Base-by-base conservation (phyloP, 2,888 invertebrate genomes). In the Melanargia galathea region DNA sequence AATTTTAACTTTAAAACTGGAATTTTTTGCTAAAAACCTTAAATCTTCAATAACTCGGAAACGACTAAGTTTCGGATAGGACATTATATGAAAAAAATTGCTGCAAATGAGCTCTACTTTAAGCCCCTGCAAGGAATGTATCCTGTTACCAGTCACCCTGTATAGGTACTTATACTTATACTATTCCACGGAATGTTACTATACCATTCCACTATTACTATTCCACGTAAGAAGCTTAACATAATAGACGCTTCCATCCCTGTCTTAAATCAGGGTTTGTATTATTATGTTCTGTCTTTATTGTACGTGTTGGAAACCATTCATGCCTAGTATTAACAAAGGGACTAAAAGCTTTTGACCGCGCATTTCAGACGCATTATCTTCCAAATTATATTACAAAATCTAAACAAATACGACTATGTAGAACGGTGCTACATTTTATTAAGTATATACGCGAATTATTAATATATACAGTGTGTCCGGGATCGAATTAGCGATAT, bases 271-370 rank as follows among this genome's bases (percentile, higher is more conserved):
- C 10, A 30, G 30, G 51, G 51, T 30, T 51, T 18, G 18, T 33
- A 20, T 51, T 20, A 33, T 51, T 33, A 51, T 33, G 18, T 33
- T 30, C 49, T 1, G 5, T 18, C 33, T 33, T 51, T 18, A 33
- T 33, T 51, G 20, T 33, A 33, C 18, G 33, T 4, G 33, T 26
- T 22, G 45, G 13, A 33, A 51, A 18, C 26, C 18, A 51, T 51
- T 51, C 33, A 51, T 33, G 10, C 33, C 16, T 18, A 20, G 51
- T 51, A 16, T 33, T 51, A 33, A 51, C 51, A 51, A 51, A 51
- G 51, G 49, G 51, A 16, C 51, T 51, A 51, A 51, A 51, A 51
- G 51, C 51, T 51, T 51, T 18, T 33, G 33, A 51, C 51, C 51
- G 33, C 51, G 10, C 8, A 30, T 26, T 51, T 51, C 13, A 51